Conservation (phyloP, 2,113 vertebrate species). For the Xenopus borealis region DNA sequence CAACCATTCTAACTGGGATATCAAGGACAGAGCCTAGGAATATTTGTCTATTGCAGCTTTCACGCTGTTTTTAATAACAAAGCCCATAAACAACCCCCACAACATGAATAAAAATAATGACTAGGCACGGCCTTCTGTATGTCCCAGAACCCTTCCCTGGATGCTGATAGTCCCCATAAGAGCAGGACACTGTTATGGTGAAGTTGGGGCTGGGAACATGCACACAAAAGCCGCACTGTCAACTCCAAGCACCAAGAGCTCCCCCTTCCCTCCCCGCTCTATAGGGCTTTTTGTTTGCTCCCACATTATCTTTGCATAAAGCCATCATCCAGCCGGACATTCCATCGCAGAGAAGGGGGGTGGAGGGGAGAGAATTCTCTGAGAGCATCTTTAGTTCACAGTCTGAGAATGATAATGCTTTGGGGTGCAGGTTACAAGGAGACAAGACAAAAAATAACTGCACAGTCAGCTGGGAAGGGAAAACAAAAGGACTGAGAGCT, state of each 20-base stretch:
- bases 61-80: too few species aligned
- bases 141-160: neutral
- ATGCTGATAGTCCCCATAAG: slow-evolving; percentile 19
- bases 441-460: neutral
- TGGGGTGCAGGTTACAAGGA: too few species aligned
- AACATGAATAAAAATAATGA: too few species aligned
- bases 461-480: neutral
- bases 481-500: too few species aligned
- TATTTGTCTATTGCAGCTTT: too few species aligned
- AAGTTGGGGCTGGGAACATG: slow-evolving; percentile 5
- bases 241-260: neutral
- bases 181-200: neutral
- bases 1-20: too few species aligned
- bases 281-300: slow-evolving; percentile 43
- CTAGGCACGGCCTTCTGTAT: neutral
- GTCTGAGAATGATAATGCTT: slow-evolving; percentile 15
- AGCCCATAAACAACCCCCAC: too few species aligned
- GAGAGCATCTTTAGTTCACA: slow-evolving; percentile 21
- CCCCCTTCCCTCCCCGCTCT: slow-evolving; percentile 2
- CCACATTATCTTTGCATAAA: slow-evolving; percentile 18
- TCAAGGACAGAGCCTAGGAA: too few species aligned
- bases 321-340: slow-evolving; percentile 42
- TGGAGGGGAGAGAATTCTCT: neutral
- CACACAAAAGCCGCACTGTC: slow-evolving; percentile 45
- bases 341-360: slow-evolving; percentile 36